Evolutionary conservation across 2,113 vertebrate species (phyloP).

Genomic region (cat (Felis catus)): F.catus_Fca126_mat1.0 CM031416.1:102613501-102614000

Average conservation of each 20-base stretch:
- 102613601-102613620: no score
- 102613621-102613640: no score
- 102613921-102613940: conserved; percentile 4
- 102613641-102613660: no score
- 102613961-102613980: background rate
- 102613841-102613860: background rate
- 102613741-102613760: background rate
- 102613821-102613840: background rate
- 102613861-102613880: background rate
- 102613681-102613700: conserved; percentile 25
- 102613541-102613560: no score
- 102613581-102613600: no score
- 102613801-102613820: background rate
- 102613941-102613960: background rate
- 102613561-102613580: no score
- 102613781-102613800: conserved; percentile 22
- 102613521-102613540: no score
- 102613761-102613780: conserved; percentile 29
- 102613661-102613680: background rate
- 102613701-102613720: background rate
- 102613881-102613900: background rate
- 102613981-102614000: background rate
- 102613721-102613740: background rate
- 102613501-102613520: no score
- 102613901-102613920: background rate